Conservation (phyloP, 2,888 invertebrate species). For the Hartigia nigra region DNA sequence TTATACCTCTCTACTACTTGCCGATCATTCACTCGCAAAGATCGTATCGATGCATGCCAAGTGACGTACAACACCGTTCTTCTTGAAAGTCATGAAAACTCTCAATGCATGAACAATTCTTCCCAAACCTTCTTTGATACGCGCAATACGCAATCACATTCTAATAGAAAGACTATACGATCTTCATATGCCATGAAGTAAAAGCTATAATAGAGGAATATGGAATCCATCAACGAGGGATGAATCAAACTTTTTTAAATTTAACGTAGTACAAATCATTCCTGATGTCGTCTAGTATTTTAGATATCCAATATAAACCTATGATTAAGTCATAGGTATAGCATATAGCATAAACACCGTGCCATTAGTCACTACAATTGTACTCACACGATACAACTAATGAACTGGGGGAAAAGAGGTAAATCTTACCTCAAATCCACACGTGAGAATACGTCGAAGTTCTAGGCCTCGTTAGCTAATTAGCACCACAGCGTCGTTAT, state of each 20-base stretch:
- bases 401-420: background rate
- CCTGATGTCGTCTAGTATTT: background rate
- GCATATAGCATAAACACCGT: background rate
- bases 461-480: background rate
- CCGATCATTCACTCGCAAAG: background rate
- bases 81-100: background rate
- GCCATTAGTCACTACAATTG: background rate
- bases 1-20: background rate
- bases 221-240: slow-evolving; percentile 4
- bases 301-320: background rate
- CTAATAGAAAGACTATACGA: background rate
- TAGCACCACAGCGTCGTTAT: background rate
- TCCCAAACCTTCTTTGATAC: background rate
- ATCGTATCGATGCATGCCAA: background rate
- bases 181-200: background rate
- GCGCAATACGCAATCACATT: background rate
- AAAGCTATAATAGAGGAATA: background rate
- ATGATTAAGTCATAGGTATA: background rate
- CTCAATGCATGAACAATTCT: background rate
- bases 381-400: background rate
- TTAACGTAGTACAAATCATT: background rate
- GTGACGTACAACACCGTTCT: background rate
- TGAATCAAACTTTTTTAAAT: slow-evolving; percentile 4
- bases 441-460: background rate
- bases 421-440: background rate